Percentiles rank a stretch among this genome's conserved stretches.
phyloP scores from a whole-genome alignment of 2,113 vertebrate species.

The Butastur rufipennis region DNA sequence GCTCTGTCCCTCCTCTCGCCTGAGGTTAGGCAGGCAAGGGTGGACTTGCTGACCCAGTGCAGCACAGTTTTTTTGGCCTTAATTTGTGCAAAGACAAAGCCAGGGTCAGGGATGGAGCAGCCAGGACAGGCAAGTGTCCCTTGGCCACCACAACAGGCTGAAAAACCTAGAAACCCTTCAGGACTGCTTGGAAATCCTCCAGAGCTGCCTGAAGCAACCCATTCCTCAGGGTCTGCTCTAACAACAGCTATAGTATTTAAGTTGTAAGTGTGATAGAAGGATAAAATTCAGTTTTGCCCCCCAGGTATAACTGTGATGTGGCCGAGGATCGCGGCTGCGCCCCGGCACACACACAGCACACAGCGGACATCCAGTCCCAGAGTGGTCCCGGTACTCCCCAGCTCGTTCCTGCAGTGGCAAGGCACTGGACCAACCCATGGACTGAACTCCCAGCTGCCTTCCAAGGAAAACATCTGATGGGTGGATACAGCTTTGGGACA shows the following conservation, averaged over 20 bases:
- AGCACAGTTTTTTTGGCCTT: neutral
- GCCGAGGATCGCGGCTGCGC: fast-evolving
- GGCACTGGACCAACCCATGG: neutral
- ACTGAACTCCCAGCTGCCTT: neutral
- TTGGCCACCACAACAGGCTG: neutral
- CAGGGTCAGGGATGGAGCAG: neutral
- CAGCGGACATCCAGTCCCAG: neutral
- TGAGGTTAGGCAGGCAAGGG: neutral
- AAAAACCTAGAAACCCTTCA: neutral
- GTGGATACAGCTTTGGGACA: neutral
- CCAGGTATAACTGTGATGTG: neutral
- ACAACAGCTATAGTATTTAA: neutral
- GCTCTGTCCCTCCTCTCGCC: neutral
- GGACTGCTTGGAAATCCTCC: neutral
- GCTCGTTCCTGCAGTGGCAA: neutral
- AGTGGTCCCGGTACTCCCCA: neutral
- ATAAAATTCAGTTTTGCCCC: neutral
- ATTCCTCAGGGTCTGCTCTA: neutral
- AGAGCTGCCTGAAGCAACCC: neutral
- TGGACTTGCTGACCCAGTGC: neutral
- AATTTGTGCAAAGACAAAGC: neutral
- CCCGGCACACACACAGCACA: fast-evolving
- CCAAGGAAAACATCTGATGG: neutral
- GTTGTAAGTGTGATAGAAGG: neutral
- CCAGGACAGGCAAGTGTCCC: neutral